phyloP scores from a whole-genome alignment of 2,888 invertebrate species.

The Dynastes maya region DNA sequence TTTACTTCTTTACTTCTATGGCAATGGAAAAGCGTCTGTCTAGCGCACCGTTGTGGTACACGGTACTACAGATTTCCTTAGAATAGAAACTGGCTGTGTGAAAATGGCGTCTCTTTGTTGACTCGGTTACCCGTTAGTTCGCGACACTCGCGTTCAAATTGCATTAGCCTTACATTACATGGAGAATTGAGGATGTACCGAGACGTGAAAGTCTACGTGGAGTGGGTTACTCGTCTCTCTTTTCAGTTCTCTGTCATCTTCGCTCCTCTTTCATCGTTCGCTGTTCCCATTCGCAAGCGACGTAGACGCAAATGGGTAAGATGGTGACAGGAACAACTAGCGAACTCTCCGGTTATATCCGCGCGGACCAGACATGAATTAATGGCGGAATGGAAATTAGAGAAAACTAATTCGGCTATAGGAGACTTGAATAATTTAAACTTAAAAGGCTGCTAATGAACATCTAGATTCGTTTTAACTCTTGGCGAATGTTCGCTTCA shows the following conservation, averaged over 20 bases:
- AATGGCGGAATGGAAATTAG: constrained; percentile 64
- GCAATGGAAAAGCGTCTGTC: constrained; percentile 23
- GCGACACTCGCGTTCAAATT: constrained; percentile 71
- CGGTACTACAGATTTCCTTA: constrained; percentile 39
- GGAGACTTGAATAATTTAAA: constrained; percentile 56
- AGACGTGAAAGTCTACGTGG: constrained; percentile 68
- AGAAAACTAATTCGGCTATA: constrained; percentile 61
- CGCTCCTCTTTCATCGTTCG: constrained; percentile 18
- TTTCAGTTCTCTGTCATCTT: constrained; percentile 49
- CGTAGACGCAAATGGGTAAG: constrained; percentile 58
- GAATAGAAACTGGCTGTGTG: constrained; percentile 56
- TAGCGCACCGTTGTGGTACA: constrained; percentile 13
- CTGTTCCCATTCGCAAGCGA: constrained; percentile 40
- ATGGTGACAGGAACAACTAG: constrained; percentile 61
- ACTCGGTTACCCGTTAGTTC: constrained; percentile 69
- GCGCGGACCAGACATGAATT: constrained; percentile 66
- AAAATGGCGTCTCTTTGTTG: constrained; percentile 70
- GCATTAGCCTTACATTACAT: constrained; percentile 74
- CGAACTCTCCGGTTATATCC: constrained; percentile 53
- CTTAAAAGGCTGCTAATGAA: constrained; percentile 57
- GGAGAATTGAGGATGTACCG: constrained; percentile 72
- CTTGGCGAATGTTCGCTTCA: constrained; percentile 42
- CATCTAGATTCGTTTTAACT: constrained; percentile 53
- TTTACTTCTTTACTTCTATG: constrained; percentile 24
- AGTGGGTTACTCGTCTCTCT: constrained; percentile 54